These are phyloP conservation scores for Xestobium rufovillosum DNA, from an alignment of 2,888 invertebrate genomes.

Conservation along the genomic window DNA sequence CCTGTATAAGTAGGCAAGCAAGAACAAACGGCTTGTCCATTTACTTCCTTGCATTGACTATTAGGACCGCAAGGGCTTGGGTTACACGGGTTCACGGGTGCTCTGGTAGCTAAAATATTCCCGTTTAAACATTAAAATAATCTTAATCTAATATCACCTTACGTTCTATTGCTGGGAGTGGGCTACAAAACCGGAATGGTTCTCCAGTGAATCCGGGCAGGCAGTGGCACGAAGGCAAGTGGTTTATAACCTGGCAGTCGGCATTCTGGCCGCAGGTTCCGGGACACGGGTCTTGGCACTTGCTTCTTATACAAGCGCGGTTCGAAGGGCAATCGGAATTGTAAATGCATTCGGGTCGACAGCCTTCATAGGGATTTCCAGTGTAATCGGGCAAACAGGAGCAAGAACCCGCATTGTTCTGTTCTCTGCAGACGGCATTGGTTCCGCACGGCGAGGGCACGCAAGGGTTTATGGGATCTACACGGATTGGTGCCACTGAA, in stretches of 20 bases:
- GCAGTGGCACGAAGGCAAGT: constrained; percentile 58
- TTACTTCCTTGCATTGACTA: constrained; percentile 63
- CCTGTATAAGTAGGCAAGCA: constrained; percentile 42
- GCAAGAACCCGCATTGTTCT: constrained; percentile 66
- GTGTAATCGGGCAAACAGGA: constrained; percentile 61
- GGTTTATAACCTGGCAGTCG: constrained; percentile 58
- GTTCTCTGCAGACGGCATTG: constrained; percentile 67
- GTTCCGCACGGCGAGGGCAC: constrained; percentile 57
- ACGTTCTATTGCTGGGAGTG: constrained; percentile 39
- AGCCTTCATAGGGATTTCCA: constrained; percentile 70
- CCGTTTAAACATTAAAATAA: no score
- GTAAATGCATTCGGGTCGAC: constrained; percentile 60
- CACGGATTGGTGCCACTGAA: no score
- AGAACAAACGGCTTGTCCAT: constrained; percentile 44
- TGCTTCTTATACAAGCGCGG: constrained; percentile 56
- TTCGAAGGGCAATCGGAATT: constrained; percentile 59
- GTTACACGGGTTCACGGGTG: constrained; percentile 51
- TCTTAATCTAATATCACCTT: no score
- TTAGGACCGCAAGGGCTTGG: constrained; percentile 69
- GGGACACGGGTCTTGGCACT: constrained; percentile 61
- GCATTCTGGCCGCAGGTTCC: constrained; percentile 64
- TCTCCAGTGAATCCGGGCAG: constrained; percentile 57
- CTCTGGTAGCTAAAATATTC: constrained; percentile 17
- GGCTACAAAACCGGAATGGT: constrained; percentile 50
- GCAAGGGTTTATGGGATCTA: constrained; percentile 59